Evolutionary conservation across 1,140 invertebrate species (phyloP), one percentile per base, ranked within the genome.

Genomic region (Eurosta solidaginis): DNA sequence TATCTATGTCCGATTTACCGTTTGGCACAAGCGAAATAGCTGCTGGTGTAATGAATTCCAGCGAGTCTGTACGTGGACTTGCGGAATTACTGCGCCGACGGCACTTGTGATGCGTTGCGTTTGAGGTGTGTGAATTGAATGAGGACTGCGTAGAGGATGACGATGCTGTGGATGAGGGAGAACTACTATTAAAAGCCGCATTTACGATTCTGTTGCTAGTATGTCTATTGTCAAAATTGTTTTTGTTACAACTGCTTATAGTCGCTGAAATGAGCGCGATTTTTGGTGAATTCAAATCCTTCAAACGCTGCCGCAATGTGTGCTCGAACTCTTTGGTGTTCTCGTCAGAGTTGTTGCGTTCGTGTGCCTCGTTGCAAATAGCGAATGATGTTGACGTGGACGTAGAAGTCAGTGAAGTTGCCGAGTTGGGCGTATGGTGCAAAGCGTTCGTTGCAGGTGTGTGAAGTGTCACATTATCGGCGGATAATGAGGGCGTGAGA

Each of bases 401-500:
- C 40, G 75, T 44, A 44, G 33, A 10, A 10, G 75, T 36, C 6
- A 22, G 17, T 2, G 17, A 50, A 10, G 74, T 36, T 52, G 49
- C 9, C 0, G 47, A 40, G n/a, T 1, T 76, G 3, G 47, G 29
- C 17, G 20, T 22, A 68, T 49, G 59, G 12, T 49, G 59, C 1
- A 9, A 3, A 44, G 10, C 3, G 36, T 63, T 75, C 1, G 45
- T n/a, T 22, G 27, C 10, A n/a, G 29, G 45, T 27, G 17, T 20
- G 33, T 29, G 59, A 40, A 40, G 59, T n/a, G 17, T 33, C 20
- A 40, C 59, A 40, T 36, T 7, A 33, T 68, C 40, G 7, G n/a
- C 33, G 17, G 59, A 68, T 33, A 4, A 17, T 9, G 59, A 20
- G 29, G 85, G 81, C 79, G 85, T 83, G 27, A 86, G 82, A 84